Base-by-base conservation (phyloP, 2,113 vertebrate species). In the Catharus fuscescens region DNA sequence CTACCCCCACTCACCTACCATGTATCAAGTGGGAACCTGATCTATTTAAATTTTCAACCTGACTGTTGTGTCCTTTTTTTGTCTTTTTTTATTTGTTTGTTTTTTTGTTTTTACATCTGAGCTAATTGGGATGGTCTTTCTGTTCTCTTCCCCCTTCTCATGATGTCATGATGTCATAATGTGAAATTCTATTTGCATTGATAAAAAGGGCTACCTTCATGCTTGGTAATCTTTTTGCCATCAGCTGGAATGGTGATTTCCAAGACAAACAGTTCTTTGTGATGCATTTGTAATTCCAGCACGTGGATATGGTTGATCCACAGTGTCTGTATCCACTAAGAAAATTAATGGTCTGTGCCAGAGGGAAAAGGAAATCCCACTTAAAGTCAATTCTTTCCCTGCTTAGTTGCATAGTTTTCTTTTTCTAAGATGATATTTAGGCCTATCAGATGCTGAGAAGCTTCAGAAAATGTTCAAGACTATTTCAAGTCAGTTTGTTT, bases 1-100 rank as follows among this genome's bases (percentile, higher is more conserved):
- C 31, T 66, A 18, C 13, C 8, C 26, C 18, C 4, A 2, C 25
- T 64, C 34, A 64, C 9, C 5, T 10, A 4, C 20, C 0, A 1
- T 7, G 25, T 65, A 20, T 48, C 42, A 21, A 16, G 25, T 40
- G 60, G 60, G 14, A 90, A 32, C 29, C 15, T 73, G 40, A n/a
- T 28, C 36, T 38, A 12, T 50, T 26, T 28, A 17, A 52, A 28
- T 52, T 74, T 86, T 67, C 44, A 34, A 0, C 64, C 65, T 67
- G 50, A 26, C 53, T 76, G 6, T 53, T 82, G 5, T 21, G 8
- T 18, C 4, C 5, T 52, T 28, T 16, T 5, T 4, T 14, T 36
- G 17, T 5, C 9, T 26, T 5, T 6, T 7, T 18, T 29, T 16
- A 17, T 31, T 36, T 36, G 34, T 36, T 36, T 36, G 34, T 36